Conservation (phyloP, 2,113 vertebrate genomes). For the Marmota monax region DNA sequence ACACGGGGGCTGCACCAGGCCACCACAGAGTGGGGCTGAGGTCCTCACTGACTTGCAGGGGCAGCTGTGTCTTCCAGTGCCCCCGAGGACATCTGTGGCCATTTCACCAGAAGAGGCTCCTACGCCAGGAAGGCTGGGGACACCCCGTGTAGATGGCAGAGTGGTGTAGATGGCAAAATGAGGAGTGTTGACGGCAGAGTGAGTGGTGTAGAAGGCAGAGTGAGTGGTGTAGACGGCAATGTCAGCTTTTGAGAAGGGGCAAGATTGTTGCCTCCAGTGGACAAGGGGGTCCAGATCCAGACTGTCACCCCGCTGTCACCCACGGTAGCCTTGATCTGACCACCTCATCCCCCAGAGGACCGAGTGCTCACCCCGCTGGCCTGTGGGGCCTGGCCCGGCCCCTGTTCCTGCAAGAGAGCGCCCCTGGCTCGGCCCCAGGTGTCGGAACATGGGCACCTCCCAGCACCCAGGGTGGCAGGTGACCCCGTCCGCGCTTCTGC, state of each 20-base stretch:
- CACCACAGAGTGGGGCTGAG: neutral
- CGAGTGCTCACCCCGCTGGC: neutral
- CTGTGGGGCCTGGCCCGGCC: neutral
- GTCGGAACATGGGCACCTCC: too few relatives aligned
- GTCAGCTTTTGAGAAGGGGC: neutral
- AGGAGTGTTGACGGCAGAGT: too few relatives aligned
- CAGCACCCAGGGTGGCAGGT: too few relatives aligned
- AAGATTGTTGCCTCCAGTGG: neutral
- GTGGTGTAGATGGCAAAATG: too few relatives aligned
- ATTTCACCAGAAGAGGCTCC: neutral
- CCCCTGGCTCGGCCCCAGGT: neutral
- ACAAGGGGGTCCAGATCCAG: too few relatives aligned
- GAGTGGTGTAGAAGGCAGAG: neutral
- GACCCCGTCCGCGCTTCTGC: accelerated
- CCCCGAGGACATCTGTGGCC: neutral
- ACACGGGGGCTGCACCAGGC: neutral
- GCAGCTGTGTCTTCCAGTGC: neutral
- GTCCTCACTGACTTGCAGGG: too few relatives aligned
- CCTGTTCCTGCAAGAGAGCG: neutral
- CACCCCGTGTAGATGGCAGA: neutral
- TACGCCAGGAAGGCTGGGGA: neutral
- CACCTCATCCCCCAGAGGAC: neutral
- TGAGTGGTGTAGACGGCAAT: neutral
- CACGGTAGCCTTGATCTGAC: neutral
- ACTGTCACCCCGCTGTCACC: too few relatives aligned